These are phyloP conservation scores for Otolemur crassicaudatus DNA, from an alignment of 2,797 vertebrate genomes.

Conservation along the genomic window DNA sequence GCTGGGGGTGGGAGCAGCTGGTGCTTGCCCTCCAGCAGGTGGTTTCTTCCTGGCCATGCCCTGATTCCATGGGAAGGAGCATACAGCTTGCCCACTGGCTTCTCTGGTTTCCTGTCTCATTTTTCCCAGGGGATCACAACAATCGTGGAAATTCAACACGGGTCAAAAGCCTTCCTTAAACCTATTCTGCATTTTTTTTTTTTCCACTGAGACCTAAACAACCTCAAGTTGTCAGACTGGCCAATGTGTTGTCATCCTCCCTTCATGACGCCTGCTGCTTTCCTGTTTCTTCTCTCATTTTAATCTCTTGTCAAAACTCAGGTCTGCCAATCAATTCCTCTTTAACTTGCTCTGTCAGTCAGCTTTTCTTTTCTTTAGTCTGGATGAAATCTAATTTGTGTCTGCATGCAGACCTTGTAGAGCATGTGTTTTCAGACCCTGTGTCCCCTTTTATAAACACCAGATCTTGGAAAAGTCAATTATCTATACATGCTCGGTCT, in stretches of 20 bases:
- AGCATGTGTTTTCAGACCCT: neutral
- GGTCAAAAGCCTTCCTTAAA: neutral
- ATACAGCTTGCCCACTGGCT: neutral
- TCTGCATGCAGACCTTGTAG: constrained; percentile 14
- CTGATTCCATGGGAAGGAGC: rapidly evolving
- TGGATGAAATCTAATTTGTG: constrained; percentile 57
- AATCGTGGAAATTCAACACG: neutral
- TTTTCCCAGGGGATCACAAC: neutral
- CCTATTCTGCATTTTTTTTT: neutral
- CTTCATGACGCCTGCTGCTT: neutral
- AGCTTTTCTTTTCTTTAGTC: neutral
- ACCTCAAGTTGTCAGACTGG: neutral
- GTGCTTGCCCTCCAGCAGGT: rapidly evolving
- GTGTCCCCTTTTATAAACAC: neutral
- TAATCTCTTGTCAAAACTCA: constrained; percentile 36
- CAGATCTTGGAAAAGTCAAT: constrained; percentile 40
- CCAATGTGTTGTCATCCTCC: neutral
- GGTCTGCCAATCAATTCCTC: neutral
- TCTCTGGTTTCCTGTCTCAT: neutral
- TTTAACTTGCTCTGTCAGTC: neutral
- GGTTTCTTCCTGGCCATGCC: neutral
- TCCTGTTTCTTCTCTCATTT: constrained; percentile 34
- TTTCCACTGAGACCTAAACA: neutral
- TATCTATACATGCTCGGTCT: neutral
- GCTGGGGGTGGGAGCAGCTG: neutral